These are phyloP conservation scores for Aptenodytes patagonicus DNA, from an alignment of 2,113 vertebrate genomes.

Conservation along the genomic window DNA sequence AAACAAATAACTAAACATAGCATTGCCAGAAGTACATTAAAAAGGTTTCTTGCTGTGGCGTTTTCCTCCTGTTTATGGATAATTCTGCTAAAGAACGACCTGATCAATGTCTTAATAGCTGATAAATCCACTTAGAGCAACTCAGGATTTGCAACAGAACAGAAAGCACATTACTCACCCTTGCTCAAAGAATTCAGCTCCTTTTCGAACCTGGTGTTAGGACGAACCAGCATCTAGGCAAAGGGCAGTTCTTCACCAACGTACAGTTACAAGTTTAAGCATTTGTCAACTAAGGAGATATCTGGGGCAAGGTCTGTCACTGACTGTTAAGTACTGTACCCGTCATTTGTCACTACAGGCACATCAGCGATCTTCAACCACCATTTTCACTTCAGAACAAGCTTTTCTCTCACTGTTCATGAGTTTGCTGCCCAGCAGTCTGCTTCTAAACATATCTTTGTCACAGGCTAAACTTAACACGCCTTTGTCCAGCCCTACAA, in stretches of 20 bases:
- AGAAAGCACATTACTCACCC: background rate
- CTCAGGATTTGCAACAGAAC: background rate
- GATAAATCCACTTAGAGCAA: background rate
- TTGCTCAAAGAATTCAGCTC: background rate
- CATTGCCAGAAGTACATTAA: background rate
- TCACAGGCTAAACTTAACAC: background rate
- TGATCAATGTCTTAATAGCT: background rate
- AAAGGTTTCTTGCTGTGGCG: background rate
- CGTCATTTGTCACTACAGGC: background rate
- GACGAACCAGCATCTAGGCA: background rate
- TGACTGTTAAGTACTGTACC: background rate
- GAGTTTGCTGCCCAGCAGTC: background rate
- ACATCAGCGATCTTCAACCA: background rate
- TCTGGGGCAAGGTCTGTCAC: conserved; percentile 8
- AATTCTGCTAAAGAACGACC: background rate
- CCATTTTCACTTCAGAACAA: background rate
- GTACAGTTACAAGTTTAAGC: background rate
- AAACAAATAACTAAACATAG: background rate
- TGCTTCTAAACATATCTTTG: background rate
- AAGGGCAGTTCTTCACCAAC: background rate
- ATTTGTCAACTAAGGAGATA: background rate
- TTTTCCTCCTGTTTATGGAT: background rate
- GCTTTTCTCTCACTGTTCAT: background rate
- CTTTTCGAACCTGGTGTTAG: background rate
- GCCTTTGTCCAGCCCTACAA: background rate